phyloP scores from a whole-genome alignment of 2,888 invertebrate species.

The Ypsolopha scabrella region DNA sequence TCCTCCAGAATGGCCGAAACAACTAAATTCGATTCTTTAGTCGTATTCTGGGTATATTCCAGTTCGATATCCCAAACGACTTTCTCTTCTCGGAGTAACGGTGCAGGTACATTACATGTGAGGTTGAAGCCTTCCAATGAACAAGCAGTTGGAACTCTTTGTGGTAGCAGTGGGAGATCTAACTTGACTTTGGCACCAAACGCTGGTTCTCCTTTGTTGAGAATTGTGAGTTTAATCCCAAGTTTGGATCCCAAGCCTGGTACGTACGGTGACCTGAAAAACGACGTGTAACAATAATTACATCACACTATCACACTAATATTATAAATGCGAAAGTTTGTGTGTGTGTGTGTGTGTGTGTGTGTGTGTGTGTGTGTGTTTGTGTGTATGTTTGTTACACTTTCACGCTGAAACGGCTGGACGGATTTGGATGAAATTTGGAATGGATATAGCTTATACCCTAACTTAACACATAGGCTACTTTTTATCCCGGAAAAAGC shows the following conservation, averaged over 20 bases:
- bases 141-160: conserved; percentile 42
- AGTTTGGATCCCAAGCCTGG: conserved; percentile 41
- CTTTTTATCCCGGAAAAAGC: no score
- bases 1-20: conserved; percentile 33
- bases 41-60: conserved; percentile 32
- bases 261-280: conserved; percentile 31
- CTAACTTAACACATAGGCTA: no score
- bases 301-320: no score
- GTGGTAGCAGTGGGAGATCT: conserved; percentile 34
- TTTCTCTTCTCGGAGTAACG: conserved; percentile 30
- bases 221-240: conserved; percentile 35
- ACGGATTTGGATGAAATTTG: no score
- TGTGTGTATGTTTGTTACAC: no score
- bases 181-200: conserved; percentile 43
- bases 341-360: no score
- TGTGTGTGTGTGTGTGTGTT: no score
- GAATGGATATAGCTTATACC: no score
- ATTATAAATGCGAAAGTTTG: no score
- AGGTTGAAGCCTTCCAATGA: conserved; percentile 31
- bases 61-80: conserved; percentile 44
- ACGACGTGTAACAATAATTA: no score
- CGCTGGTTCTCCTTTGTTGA: conserved; percentile 50
- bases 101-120: conserved; percentile 40
- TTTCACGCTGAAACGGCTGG: no score
- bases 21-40: conserved; percentile 20